Evolutionary conservation across 2,888 invertebrate species (phyloP).

Genomic region (Eledona agricola): DNA sequence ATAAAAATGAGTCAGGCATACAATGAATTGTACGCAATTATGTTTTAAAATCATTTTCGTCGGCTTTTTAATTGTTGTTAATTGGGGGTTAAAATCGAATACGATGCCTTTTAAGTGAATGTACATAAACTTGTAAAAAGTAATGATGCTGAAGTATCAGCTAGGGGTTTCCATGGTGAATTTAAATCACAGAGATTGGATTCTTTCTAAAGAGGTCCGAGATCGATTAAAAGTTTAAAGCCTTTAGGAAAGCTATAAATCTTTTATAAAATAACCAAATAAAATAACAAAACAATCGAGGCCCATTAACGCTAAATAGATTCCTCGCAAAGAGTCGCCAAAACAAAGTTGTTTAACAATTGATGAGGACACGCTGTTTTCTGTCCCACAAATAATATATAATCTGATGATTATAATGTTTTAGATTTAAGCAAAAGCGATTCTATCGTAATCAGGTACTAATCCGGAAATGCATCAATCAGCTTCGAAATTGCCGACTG

Average conservation of each 20-base stretch:
- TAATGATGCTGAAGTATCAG: too few relatives aligned
- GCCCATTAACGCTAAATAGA: conserved; percentile 1
- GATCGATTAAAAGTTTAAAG: conserved; percentile 13
- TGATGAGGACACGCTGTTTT: background rate
- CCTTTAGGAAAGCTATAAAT: conserved; percentile 11
- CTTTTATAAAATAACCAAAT: conserved; percentile 15
- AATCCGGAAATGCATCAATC: background rate
- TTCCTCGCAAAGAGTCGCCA: background rate
- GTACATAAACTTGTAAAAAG: too few relatives aligned
- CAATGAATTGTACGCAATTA: too few relatives aligned
- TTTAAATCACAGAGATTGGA: conserved; percentile 14
- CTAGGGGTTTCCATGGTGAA: conserved; percentile 5
- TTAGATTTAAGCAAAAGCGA: too few relatives aligned
- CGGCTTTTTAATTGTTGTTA: too few relatives aligned
- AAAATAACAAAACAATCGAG: conserved; percentile 8
- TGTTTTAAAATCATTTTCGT: too few relatives aligned
- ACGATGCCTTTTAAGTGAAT: too few relatives aligned
- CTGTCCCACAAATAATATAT: too few relatives aligned
- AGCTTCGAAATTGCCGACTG: background rate
- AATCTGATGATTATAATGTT: too few relatives aligned
- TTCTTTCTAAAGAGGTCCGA: conserved; percentile 13
- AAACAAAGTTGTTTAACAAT: background rate
- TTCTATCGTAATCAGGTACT: too few relatives aligned
- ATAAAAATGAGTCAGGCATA: too few relatives aligned
- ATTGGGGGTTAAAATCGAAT: too few relatives aligned